Percentiles rank a stretch among this genome's conserved stretches.
Evolutionary conservation across 2,113 vertebrate genomes (phyloP).

Genomic region (Mormoops blainvillei): DNA sequence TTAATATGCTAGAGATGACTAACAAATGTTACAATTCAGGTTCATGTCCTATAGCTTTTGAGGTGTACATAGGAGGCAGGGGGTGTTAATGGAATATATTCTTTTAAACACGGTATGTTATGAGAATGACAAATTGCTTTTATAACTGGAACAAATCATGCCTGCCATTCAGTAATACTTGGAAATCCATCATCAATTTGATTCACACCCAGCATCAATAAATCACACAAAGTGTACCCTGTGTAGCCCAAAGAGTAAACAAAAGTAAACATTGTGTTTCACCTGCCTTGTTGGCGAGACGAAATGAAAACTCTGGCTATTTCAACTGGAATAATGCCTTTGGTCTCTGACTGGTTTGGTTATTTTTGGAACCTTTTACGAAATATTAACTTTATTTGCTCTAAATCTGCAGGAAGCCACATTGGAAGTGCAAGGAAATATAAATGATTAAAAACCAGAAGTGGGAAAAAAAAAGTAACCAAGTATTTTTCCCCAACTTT

Average conservation of each 20-base stretch:
- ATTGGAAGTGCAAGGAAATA: slow-evolving; percentile 63
- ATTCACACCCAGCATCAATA: slow-evolving; percentile 67
- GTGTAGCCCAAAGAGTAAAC: slow-evolving; percentile 65
- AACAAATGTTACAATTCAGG: not conserved
- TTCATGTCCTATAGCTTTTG: not conserved
- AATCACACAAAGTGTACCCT: slow-evolving; percentile 66
- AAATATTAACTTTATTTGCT: slow-evolving; percentile 70
- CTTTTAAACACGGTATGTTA: slow-evolving; percentile 34
- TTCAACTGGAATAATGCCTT: slow-evolving; percentile 62
- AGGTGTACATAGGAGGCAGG: not conserved
- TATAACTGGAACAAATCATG: slow-evolving; percentile 58
- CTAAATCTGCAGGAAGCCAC: slow-evolving; percentile 70
- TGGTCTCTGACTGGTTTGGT: slow-evolving; percentile 50
- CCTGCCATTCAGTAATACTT: slow-evolving; percentile 62
- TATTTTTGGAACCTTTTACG: slow-evolving; percentile 67
- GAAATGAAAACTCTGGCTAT: slow-evolving; percentile 57
- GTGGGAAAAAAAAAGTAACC: not conserved
- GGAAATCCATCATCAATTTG: slow-evolving; percentile 74
- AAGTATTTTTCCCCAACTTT: slow-evolving; percentile 35
- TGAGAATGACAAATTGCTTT: slow-evolving; percentile 48
- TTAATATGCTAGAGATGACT: not conserved
- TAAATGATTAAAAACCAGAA: slow-evolving; percentile 64
- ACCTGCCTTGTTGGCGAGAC: slow-evolving; percentile 65
- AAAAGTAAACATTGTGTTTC: slow-evolving; percentile 72
- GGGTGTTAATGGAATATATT: not conserved